Evolutionary conservation across 2,113 vertebrate species (phyloP).

Genomic region (Cercopithecus mona): DNA sequence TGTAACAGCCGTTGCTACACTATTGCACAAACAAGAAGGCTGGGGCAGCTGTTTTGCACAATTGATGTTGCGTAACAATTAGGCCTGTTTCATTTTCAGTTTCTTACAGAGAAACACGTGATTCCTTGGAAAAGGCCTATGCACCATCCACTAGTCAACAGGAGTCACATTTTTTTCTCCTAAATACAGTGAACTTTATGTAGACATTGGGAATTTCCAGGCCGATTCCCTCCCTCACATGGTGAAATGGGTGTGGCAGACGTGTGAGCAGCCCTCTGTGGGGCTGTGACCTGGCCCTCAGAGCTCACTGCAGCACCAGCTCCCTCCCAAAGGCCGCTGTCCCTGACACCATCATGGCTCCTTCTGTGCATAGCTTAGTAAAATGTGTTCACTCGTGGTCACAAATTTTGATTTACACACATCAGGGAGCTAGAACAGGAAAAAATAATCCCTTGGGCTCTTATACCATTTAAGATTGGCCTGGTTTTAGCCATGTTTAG

Average conservation of each 20-base stretch:
- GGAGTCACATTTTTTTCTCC: neutral
- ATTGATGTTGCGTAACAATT: fast-evolving
- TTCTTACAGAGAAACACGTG: neutral
- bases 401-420: neutral
- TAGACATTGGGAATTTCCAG: neutral
- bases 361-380: fast-evolving
- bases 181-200: neutral
- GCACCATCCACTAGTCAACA: neutral
- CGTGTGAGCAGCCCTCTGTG: fast-evolving
- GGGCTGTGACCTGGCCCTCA: too few species aligned
- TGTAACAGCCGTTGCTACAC: fast-evolving
- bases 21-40: neutral
- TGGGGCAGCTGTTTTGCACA: neutral
- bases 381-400: fast-evolving
- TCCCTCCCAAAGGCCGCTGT: too few species aligned
- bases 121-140: neutral
- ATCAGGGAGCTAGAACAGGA: neutral
- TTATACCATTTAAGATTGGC: neutral
- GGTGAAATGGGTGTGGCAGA: neutral
- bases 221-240: fast-evolving
- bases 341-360: fast-evolving
- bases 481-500: neutral
- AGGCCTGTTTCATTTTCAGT: neutral
- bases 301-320: fast-evolving
- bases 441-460: too few species aligned